A percentile compares a stretch with the other conserved stretches of the same genome.
These are phyloP conservation scores for Perccottus glenii DNA, from an alignment of 2,113 vertebrate species.

Conservation along the genomic window DNA sequence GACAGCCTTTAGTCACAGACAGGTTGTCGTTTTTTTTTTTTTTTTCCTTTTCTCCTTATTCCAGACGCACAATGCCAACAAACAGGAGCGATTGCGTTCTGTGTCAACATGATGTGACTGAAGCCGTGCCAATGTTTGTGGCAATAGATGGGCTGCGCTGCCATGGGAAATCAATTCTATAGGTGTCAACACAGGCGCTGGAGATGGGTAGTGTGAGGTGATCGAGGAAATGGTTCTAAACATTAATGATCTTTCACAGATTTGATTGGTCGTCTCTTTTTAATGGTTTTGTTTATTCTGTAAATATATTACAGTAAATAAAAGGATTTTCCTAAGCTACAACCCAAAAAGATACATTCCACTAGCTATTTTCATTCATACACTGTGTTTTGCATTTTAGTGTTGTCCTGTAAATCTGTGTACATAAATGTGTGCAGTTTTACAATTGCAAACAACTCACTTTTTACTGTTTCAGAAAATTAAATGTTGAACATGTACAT, in stretches of 20 bases:
- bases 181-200: constrained; percentile 68
- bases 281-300: constrained; percentile 5
- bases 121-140: constrained; percentile 69
- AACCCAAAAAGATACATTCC: no score
- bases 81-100: constrained; percentile 73
- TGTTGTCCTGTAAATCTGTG: no score
- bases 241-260: not conserved
- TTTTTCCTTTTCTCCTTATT: constrained; percentile 19
- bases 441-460: no score
- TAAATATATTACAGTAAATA: not conserved
- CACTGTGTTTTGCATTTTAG: no score
- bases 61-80: constrained; percentile 65
- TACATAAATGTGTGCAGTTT: no score
- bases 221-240: not conserved
- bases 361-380: no score
- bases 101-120: constrained; percentile 78
- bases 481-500: no score
- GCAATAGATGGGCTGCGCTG: constrained; percentile 67
- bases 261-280: not conserved
- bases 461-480: no score
- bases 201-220: constrained; percentile 47
- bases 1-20: constrained; percentile 58
- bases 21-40: constrained; percentile 34
- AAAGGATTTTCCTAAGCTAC: no score
- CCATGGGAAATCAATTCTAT: constrained; percentile 80